phyloP scores from a whole-genome alignment of 2,797 vertebrate species.

The Myotis myotis region DNA sequence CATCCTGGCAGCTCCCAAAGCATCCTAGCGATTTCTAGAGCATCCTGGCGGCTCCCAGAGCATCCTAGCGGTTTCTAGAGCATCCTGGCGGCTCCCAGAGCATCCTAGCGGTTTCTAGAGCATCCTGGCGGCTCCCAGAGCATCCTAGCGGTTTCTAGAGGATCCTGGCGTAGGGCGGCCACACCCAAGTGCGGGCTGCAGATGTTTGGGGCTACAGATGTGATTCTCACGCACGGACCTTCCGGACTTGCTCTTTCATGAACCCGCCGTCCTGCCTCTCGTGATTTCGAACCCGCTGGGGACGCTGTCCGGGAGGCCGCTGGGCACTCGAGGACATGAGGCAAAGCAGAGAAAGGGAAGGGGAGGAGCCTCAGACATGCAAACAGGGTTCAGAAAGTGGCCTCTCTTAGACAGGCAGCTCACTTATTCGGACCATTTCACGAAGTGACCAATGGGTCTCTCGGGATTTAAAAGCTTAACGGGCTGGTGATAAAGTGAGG shows the following conservation, averaged over 20 bases:
- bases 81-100: too few relatives aligned
- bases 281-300: not conserved
- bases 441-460: not conserved
- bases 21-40: too few relatives aligned
- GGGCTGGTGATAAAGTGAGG: not conserved
- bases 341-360: not conserved
- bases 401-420: not conserved
- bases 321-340: not conserved
- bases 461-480: not conserved
- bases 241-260: not conserved
- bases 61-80: too few relatives aligned
- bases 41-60: too few relatives aligned
- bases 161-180: rapidly evolving
- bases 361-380: not conserved
- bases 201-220: not conserved
- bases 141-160: too few relatives aligned
- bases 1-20: too few relatives aligned
- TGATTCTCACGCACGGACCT: not conserved
- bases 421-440: not conserved
- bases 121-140: too few relatives aligned
- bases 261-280: not conserved
- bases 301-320: not conserved
- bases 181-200: not conserved
- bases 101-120: too few relatives aligned
- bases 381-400: not conserved